Evolutionary conservation across 2,797 vertebrate genomes (phyloP), one percentile per base, ranked within the genome.

Genomic region (Balearica regulorum): DNA sequence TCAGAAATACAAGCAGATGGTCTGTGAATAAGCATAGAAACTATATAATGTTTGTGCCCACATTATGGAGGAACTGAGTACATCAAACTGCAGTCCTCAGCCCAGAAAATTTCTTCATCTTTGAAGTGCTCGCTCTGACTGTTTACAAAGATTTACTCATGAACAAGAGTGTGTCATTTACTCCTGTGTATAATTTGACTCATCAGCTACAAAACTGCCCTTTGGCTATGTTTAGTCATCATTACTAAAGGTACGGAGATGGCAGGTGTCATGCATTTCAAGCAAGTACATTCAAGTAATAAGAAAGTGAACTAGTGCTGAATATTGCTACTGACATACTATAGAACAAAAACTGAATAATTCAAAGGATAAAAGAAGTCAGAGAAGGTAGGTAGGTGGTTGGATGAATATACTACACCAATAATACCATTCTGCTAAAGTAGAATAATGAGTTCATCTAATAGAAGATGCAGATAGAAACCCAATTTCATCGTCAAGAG

Each of bases 151-250:
- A 44, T 58, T 73, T 77, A 44, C 75, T 91, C 58, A 43, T 6
- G 44, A 80, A 44, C 39, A 82, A 39, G 31, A 64, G 35, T 13
- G 10, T 81, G 51, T 80, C 55, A 66, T 70, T 87, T 87, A 82
- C 9, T 84, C 29, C 51, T 95, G 69, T 22, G 87, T 77, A 82
- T 64, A 92, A 90, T 84, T 61, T 92, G 86, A 85, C 83, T 95
- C 87, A 90, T 85, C 86, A 83, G 41, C 33, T 79, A 76, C 81
- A 87, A 65, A 93, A 82, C 57, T 89, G 79, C 78, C 81, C 75
- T 90, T 87, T 85, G 75, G 43, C 60, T 90, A 64, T 83, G 44
- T 85, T 95, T 89, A 96, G 77, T 90, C 83, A 90, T 87, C 73
- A 13, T 70, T 80, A 29, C 5, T 48, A 78, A 87, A 89, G 57